phyloP scores from a whole-genome alignment of 2,888 invertebrate genomes.

The Dichetophora obliterata region DNA sequence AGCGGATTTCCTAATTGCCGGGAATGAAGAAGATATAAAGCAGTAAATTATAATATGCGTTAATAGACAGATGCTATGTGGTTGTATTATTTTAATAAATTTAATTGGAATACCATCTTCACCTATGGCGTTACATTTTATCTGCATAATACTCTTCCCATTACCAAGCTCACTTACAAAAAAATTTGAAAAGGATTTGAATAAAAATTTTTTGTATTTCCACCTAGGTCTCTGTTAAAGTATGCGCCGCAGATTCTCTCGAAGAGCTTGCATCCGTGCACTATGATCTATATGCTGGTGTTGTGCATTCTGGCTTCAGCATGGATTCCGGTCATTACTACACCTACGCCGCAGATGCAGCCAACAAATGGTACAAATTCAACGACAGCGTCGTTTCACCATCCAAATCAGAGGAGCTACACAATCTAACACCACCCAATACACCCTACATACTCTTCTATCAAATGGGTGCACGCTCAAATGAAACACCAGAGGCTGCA shows the following conservation, averaged over 20 bases:
- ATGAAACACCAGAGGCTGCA: conserved; percentile 53
- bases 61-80: too few species aligned
- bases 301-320: conserved; percentile 86
- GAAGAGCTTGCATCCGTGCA: conserved; percentile 69
- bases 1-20: too few species aligned
- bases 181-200: background rate
- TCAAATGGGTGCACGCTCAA: conserved; percentile 69
- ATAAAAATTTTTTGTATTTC: background rate
- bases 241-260: conserved; percentile 62
- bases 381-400: conserved; percentile 82
- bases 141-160: too few species aligned
- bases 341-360: conserved; percentile 79
- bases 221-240: conserved; percentile 67
- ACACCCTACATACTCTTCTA: conserved; percentile 90
- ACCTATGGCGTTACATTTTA: too few species aligned
- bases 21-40: too few species aligned
- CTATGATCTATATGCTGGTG: conserved; percentile 84
- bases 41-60: too few species aligned
- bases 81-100: too few species aligned
- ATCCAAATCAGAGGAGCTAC: conserved; percentile 75
- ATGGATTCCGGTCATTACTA: conserved; percentile 91
- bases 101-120: too few species aligned
- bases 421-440: conserved; percentile 77
- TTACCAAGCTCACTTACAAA: too few species aligned
- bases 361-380: conserved; percentile 80